Percentiles rank a stretch among this genome's conserved stretches.
phyloP scores from a whole-genome alignment of 2,797 vertebrate genomes.

The Mus caroli region DNA sequence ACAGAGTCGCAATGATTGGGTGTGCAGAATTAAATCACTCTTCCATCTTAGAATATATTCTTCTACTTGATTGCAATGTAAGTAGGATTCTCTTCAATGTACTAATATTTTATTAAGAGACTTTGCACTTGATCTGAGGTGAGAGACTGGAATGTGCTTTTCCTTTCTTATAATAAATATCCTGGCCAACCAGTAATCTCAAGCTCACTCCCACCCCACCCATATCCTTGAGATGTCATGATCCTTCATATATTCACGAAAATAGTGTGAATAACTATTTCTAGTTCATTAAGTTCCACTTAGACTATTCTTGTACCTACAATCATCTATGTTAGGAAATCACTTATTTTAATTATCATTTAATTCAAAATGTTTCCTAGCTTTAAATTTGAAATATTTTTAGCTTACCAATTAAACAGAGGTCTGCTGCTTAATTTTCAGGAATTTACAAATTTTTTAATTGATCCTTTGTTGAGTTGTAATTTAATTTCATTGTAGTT shows the following conservation, averaged over 20 bases:
- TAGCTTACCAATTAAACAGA: background rate
- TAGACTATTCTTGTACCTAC: background rate
- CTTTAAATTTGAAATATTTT: background rate
- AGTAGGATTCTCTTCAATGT: background rate
- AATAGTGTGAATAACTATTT: background rate
- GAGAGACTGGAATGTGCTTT: background rate
- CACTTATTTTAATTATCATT: slow-evolving; percentile 9
- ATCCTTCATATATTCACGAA: background rate
- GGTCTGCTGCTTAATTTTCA: background rate
- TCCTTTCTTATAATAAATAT: background rate
- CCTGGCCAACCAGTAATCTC: background rate
- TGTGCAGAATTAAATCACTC: background rate
- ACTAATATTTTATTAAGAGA: slow-evolving; percentile 5
- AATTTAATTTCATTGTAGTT: background rate
- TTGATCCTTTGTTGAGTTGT: slow-evolving; percentile 30
- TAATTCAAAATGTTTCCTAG: slow-evolving; percentile 17
- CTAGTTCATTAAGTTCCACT: background rate
- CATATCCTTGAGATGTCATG: background rate
- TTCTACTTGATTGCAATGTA: background rate
- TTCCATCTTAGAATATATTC: slow-evolving; percentile 22
- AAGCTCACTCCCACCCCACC: background rate
- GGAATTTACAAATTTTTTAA: background rate
- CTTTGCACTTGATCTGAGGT: background rate
- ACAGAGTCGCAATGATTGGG: background rate
- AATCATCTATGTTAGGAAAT: background rate